Evolutionary conservation across 2,113 vertebrate genomes (phyloP), one percentile per base, ranked within the genome.

Genomic region (Cettia cetti): DNA sequence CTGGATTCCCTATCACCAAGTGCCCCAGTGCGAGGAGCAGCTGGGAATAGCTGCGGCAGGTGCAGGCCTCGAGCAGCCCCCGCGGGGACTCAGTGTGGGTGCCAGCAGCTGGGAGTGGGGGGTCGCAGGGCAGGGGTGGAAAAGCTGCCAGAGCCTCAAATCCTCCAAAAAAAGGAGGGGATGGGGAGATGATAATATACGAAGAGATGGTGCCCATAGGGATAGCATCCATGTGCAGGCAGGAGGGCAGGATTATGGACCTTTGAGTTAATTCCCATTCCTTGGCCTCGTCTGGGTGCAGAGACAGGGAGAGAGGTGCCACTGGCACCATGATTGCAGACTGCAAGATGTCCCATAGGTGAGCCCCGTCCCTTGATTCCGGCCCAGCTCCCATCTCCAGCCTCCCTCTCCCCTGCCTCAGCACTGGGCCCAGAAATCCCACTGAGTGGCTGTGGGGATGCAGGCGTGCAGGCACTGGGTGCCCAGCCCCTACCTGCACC

Each of bases 401-500:
- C 49, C 77, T 8, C 45, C 40, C 54, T 44, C 31, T 30, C 4
- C 2, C 42, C 23, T 16, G 11, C 33, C 27, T 10, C 63, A 40
- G 31, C 33, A 13, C 21, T 0, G 4, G 23, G 39, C 39, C 59
- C 71, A 6, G 23, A 54, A 39, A 2, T 12, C 14, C 5, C 8
- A 3, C 0, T 2, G 3, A 7, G 4, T 2, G 11, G 23, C 52
- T 0, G 3, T 3, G 3, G 59, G 31, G 27, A 37, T 13, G 26
- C 1, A 6, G 63, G 16, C 10, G n/a, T 13, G 26, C 1, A 6
- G 63, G 16, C 10, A 2, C 10, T 0, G 3, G 3, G 16, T 20
- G 14, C 35, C 66, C 53, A 31, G 39, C 12, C 42, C 97, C 95
- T 75, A 99, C 99, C 99, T 99, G 99, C 75, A 99, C 99, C 98